A percentile compares a stretch with the other conserved stretches of the same genome.
These are phyloP conservation scores for Zaprionus lachaisei DNA, from an alignment of 1,140 invertebrate species.

Conservation along the genomic window DNA sequence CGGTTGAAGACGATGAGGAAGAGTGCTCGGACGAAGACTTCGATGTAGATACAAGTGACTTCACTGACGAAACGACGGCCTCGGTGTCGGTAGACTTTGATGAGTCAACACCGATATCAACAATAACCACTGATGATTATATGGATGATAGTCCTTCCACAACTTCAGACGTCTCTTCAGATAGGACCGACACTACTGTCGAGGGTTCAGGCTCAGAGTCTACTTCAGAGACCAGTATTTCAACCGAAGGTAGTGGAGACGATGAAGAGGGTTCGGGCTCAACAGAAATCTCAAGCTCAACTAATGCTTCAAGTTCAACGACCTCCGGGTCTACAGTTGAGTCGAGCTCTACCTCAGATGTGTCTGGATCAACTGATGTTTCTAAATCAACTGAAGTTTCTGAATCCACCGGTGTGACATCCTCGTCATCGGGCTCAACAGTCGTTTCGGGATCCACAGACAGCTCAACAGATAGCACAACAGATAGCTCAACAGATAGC, in stretches of 20 bases:
- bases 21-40: slow-evolving; percentile 85
- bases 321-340: slow-evolving; percentile 1
- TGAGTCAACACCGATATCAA: slow-evolving; percentile 66
- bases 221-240: slow-evolving; percentile 61
- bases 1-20: slow-evolving; percentile 85
- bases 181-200: slow-evolving; percentile 64
- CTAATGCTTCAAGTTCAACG: slow-evolving; percentile 19
- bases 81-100: slow-evolving; percentile 62
- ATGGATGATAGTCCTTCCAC: slow-evolving; percentile 87
- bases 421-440: slow-evolving; percentile 17
- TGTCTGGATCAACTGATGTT: slow-evolving; percentile 21
- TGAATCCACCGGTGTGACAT: slow-evolving; percentile 34
- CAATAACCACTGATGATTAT: slow-evolving; percentile 85
- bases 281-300: slow-evolving; percentile 47
- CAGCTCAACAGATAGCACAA: slow-evolving; percentile 26
- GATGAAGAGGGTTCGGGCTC: slow-evolving; percentile 42
- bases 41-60: slow-evolving; percentile 46
- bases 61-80: slow-evolving; percentile 49
- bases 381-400: slow-evolving; percentile 42
- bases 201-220: slow-evolving; percentile 75
- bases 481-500: slow-evolving; percentile 38
- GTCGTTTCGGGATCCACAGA: slow-evolving; percentile 34
- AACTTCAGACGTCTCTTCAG: slow-evolving; percentile 49
- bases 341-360: slow-evolving; percentile 29
- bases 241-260: slow-evolving; percentile 76